Percentiles rank a stretch among this genome's conserved stretches.
Conservation (phyloP, 2,113 vertebrate genomes). For the Melospiza georgiana region DNA sequence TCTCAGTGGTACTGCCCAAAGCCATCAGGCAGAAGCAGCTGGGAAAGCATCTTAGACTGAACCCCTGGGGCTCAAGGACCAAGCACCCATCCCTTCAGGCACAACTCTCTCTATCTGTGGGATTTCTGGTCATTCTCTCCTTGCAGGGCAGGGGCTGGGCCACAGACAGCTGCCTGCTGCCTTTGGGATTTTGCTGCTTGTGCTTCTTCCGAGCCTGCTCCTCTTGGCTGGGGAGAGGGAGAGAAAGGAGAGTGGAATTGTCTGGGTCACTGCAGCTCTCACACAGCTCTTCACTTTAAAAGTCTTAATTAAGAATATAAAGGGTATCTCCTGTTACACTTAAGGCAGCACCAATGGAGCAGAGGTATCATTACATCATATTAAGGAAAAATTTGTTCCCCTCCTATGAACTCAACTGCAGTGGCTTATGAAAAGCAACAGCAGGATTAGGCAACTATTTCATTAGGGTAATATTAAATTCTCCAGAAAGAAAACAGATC, state of each 20-base stretch:
- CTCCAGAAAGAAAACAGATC: not conserved
- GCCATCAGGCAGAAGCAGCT: not conserved
- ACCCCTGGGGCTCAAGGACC: not conserved
- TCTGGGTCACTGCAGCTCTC: not conserved
- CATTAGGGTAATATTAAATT: not conserved
- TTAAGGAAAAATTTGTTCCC: not conserved
- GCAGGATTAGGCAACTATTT: not conserved
- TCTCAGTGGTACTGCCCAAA: not conserved
- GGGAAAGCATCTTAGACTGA: not conserved
- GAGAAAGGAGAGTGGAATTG: not conserved
- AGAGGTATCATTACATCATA: not conserved
- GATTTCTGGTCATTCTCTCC: not conserved
- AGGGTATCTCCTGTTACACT: not conserved
- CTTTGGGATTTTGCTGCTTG: not conserved
- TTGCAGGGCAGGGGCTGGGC: not conserved
- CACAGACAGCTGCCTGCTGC: not conserved
- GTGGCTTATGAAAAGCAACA: not conserved
- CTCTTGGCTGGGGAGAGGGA: not conserved
- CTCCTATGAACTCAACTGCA: not conserved
- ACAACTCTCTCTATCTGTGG: not conserved
- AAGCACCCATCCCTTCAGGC: not conserved
- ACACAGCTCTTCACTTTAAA: not conserved
- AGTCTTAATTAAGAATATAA: not conserved
- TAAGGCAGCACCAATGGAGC: not conserved
- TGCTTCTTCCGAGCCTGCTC: not conserved